Evolutionary conservation across 2,797 vertebrate genomes (phyloP).

Genomic region (Avahi laniger): DNA sequence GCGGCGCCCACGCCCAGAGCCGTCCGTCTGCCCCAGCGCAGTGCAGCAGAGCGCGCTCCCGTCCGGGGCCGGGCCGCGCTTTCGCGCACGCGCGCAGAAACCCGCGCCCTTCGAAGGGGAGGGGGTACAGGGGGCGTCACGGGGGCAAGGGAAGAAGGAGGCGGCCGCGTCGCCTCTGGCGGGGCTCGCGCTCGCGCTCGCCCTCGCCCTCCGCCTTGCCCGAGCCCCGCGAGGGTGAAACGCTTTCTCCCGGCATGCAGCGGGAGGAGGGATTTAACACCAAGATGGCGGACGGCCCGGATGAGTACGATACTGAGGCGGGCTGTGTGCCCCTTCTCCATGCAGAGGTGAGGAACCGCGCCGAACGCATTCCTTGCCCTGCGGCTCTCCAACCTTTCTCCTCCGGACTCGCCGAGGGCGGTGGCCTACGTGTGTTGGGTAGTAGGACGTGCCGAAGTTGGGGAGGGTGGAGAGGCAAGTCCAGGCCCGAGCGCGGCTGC

Average conservation of each 20-base stretch:
- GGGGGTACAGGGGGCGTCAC: neutral
- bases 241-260: slow-evolving; percentile 93
- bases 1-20: slow-evolving; percentile 37
- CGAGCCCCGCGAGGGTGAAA: slow-evolving; percentile 66
- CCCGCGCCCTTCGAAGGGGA: neutral
- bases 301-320: slow-evolving; percentile 96
- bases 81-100: neutral
- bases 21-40: slow-evolving; percentile 5
- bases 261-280: slow-evolving; percentile 90
- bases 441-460: neutral
- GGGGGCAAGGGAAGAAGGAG: neutral
- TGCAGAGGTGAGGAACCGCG: slow-evolving; percentile 89
- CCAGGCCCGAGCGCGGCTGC: slow-evolving; percentile 66
- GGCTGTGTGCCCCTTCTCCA: slow-evolving; percentile 97
- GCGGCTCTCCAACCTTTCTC: neutral
- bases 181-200: slow-evolving; percentile 34
- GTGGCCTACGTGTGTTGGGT: neutral
- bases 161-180: slow-evolving; percentile 48
- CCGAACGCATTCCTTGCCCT: neutral
- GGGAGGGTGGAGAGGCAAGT: neutral
- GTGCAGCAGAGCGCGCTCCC: slow-evolving; percentile 56
- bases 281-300: slow-evolving; percentile 98
- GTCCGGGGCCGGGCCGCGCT: neutral
- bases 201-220: slow-evolving; percentile 46
- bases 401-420: neutral